Evolutionary conservation across 2,888 invertebrate genomes (phyloP).

Genomic region (Hartigia nigra): DNA sequence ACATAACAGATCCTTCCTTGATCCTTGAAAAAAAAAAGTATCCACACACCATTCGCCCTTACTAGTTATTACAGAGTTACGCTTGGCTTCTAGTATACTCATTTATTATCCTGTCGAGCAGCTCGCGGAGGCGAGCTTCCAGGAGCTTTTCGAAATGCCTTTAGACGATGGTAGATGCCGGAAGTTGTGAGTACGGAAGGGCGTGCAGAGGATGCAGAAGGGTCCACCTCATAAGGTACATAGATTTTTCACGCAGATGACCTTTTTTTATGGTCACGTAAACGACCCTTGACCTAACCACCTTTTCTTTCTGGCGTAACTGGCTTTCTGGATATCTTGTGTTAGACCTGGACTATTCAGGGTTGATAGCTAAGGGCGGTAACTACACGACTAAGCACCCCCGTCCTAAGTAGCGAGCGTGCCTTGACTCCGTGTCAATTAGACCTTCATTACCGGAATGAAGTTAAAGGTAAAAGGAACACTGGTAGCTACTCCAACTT

Average conservation of each 20-base stretch:
- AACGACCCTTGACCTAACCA: background rate
- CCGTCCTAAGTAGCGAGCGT: slow-evolving; percentile 6
- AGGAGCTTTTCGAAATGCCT: background rate
- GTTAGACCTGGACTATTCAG: background rate
- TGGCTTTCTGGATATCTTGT: background rate
- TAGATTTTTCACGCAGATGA: background rate
- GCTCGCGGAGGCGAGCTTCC: background rate
- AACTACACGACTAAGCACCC: background rate
- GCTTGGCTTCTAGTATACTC: background rate
- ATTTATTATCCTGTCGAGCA: background rate
- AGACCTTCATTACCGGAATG: slow-evolving; percentile 13
- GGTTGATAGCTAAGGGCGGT: background rate
- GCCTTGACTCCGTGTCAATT: slow-evolving; percentile 13
- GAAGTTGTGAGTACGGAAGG: background rate
- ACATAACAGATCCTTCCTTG: background rate
- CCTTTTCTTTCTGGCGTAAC: background rate
- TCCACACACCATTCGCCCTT: background rate
- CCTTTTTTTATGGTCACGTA: background rate
- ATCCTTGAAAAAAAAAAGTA: background rate
- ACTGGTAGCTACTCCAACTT: background rate
- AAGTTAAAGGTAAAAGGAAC: background rate
- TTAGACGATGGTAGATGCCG: background rate
- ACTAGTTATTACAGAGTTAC: background rate
- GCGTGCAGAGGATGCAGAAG: background rate
- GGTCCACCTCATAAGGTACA: background rate